A percentile compares a stretch with the other conserved stretches of the same genome.
Evolutionary conservation across 1,140 invertebrate species (phyloP).

Genomic region (Neomicropteryx cornuta): DNA sequence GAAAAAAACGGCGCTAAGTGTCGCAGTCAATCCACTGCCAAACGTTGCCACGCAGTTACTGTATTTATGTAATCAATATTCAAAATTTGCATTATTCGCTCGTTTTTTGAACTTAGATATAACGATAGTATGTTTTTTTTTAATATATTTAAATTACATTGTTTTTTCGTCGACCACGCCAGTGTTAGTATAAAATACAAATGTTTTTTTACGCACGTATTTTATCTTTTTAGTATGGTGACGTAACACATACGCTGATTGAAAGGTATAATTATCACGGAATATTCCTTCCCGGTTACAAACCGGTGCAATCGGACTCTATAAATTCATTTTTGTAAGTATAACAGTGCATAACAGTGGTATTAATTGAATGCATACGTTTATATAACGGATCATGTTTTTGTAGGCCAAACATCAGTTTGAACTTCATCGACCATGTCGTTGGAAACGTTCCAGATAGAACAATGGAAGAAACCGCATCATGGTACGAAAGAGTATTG

Average conservation of each 20-base stretch:
- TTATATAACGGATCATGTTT: slow-evolving; percentile 8
- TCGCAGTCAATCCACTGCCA: no score
- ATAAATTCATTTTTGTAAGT: slow-evolving; percentile 54
- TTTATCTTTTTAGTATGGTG: slow-evolving; percentile 69
- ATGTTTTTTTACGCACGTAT: slow-evolving; percentile 5
- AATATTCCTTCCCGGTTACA: slow-evolving; percentile 82
- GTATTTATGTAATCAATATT: no score
- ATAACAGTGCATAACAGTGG: slow-evolving; percentile 3
- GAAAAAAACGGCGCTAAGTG: no score
- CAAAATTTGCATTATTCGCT: no score
- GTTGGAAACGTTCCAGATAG: slow-evolving; percentile 95
- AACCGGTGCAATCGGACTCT: slow-evolving; percentile 41
- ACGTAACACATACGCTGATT: slow-evolving; percentile 92
- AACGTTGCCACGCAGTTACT: no score
- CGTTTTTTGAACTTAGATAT: no score
- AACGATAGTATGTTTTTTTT: no score
- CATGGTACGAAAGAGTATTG: slow-evolving; percentile 91
- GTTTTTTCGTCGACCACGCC: no score
- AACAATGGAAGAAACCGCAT: slow-evolving; percentile 76
- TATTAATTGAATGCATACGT: slow-evolving; percentile 2
- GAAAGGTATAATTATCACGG: slow-evolving; percentile 82
- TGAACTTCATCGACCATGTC: slow-evolving; percentile 93
- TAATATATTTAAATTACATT: no score
- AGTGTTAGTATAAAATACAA: slow-evolving; percentile 2
- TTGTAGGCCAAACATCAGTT: slow-evolving; percentile 55